phyloP scores from a whole-genome alignment of 1,140 invertebrate species.

The Hypsibius dujardini region DNA sequence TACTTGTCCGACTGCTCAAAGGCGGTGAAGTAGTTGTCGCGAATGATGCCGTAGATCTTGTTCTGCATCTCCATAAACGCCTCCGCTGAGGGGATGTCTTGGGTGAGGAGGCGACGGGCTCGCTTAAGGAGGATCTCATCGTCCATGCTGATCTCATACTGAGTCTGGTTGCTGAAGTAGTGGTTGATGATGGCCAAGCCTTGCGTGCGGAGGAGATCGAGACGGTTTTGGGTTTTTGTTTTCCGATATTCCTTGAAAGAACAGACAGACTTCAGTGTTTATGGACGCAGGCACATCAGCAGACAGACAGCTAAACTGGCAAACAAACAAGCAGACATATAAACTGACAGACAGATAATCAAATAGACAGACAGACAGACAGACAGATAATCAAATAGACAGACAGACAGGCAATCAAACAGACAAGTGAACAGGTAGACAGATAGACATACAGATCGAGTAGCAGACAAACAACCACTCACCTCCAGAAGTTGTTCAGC shows the following conservation, averaged over 20 bases:
- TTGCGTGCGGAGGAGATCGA: conserved; percentile 1
- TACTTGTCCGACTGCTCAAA: conserved; percentile 14
- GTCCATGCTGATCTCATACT: conserved; percentile 15
- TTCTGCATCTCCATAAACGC: conserved; percentile 8
- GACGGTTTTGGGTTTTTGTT: background rate
- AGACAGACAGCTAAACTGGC: no score
- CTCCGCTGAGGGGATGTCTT: conserved; percentile 1
- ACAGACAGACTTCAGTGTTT: background rate
- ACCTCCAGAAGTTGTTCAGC: conserved; percentile 12
- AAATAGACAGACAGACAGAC: no score
- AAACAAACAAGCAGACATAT: no score
- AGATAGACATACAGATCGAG: background rate
- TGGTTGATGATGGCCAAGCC: conserved; percentile 3
- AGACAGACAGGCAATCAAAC: no score
- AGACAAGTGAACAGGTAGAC: no score
- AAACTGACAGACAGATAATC: no score
- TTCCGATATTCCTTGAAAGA: conserved; percentile 5
- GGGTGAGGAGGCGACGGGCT: background rate
- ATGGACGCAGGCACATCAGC: no score
- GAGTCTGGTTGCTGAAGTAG: conserved; percentile 8
- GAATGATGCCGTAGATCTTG: conserved; percentile 17
- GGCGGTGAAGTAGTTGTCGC: conserved; percentile 13
- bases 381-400: no score
- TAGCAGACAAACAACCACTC: background rate
- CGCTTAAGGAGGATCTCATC: conserved; percentile 15